Evolutionary conservation across 2,888 invertebrate genomes (phyloP), one percentile per base, ranked within the genome.

Genomic region (Dicranocentrus wangi): DNA sequence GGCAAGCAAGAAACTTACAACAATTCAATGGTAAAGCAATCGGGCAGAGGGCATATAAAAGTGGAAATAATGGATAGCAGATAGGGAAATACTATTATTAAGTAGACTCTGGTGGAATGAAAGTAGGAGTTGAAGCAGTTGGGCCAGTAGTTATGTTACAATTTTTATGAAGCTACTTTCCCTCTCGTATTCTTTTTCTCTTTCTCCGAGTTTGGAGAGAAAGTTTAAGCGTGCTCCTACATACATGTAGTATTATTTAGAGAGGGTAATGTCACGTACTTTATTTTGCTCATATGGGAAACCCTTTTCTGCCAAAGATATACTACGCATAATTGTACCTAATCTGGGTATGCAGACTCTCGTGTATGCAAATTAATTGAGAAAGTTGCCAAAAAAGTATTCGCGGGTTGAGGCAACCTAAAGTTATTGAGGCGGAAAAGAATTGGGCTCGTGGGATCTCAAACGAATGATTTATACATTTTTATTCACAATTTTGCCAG

Each of bases 301-400:
- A 63, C 3, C 5, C 32, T 32, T 13, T 65, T 27, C 61, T 72
- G 3, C 32, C 10, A 32, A 3, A 32, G 32, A 32, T 32, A 32
- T 10, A 7, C 32, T 32, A 32, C 32, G 10, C 32, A 32, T 32
- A 3, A 32, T n/a, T n/a, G n/a, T n/a, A 32, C 32, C 3, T 32
- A 32, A 10, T 32, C 32, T 32, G 32, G 10, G n/a, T n/a, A n/a
- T n/a, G n/a, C n/a, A n/a, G n/a, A n/a, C n/a, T n/a, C 43, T 43
- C 58, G 65, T 63, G 32, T 63, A 81, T 81, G 75, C 55, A 81
- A 81, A 81, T 81, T 81, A 76, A 81, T 81, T 23, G 76, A 27
- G 47, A 76, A 81, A 81, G 76, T 81, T 81, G 80, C 72, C 73
- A 73, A 63, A 15, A 71, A 60, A 15, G 17, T 23, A 42, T 17